Percentiles rank a stretch among this genome's conserved stretches.
These are phyloP conservation scores for Oncorhynchus kisutch DNA, from an alignment of 2,113 vertebrate genomes.

Conservation along the genomic window DNA sequence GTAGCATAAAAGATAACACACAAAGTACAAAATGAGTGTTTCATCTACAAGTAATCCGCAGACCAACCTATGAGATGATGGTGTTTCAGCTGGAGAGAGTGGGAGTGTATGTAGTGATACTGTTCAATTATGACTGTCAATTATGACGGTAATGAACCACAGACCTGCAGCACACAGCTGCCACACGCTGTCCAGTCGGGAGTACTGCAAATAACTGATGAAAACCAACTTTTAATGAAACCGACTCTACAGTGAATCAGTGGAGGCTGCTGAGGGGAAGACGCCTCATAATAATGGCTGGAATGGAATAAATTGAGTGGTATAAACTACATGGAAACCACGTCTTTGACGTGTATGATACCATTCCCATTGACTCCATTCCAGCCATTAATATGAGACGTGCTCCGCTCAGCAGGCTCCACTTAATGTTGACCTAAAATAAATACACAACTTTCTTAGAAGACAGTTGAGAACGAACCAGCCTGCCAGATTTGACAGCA, in stretches of 20 bases:
- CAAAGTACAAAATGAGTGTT: background rate
- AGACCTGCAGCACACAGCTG: conserved; percentile 38
- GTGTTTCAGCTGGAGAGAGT: too few relatives aligned
- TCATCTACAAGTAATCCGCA: background rate
- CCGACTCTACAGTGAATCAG: too few relatives aligned
- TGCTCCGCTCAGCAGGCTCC: background rate
- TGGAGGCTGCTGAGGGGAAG: too few relatives aligned
- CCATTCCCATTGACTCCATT: too few relatives aligned
- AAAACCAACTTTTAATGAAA: background rate
- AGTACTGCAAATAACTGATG: conserved; percentile 32
- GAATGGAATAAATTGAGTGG: too few relatives aligned
- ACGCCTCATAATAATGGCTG: too few relatives aligned
- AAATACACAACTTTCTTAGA: background rate
- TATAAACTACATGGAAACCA: too few relatives aligned
- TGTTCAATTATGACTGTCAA: too few relatives aligned
- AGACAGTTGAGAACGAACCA: background rate
- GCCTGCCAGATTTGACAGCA: background rate
- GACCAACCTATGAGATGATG: too few relatives aligned
- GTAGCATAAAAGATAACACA: background rate
- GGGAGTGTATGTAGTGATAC: too few relatives aligned
- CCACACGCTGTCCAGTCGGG: conserved; percentile 54
- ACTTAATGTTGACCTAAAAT: background rate
- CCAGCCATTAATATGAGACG: background rate
- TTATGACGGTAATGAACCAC: background rate
- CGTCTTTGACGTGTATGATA: too few relatives aligned